These are phyloP conservation scores for Bombus superbus DNA, from an alignment of 1,140 invertebrate species.

Conservation along the genomic window DNA sequence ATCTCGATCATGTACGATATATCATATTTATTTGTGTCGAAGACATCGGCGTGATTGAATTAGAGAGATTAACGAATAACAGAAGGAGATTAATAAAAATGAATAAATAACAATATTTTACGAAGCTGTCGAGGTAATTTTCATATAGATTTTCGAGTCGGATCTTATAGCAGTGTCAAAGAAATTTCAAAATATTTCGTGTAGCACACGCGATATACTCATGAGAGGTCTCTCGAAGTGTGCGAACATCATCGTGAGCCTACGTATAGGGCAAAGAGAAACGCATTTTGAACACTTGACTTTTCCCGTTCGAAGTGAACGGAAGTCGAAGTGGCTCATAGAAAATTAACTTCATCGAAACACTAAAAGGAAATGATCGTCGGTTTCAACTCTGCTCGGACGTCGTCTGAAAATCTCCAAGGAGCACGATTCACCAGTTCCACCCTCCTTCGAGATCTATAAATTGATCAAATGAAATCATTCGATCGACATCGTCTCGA, in stretches of 20 bases:
- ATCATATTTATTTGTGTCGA: not conserved
- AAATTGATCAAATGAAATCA: constrained; percentile 38
- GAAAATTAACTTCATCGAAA: constrained; percentile 31
- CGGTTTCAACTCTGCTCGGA: not conserved
- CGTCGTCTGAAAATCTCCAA: not conserved
- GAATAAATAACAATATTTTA: too few relatives aligned
- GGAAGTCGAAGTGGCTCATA: not conserved
- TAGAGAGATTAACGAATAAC: not conserved
- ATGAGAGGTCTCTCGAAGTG: too few relatives aligned
- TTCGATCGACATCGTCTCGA: constrained; percentile 10
- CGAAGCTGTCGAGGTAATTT: too few relatives aligned
- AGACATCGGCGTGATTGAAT: not conserved
- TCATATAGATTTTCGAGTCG: too few relatives aligned
- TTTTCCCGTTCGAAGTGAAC: too few relatives aligned
- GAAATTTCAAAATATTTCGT: too few relatives aligned
- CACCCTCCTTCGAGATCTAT: not conserved
- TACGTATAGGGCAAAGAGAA: not conserved
- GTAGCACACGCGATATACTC: too few relatives aligned
- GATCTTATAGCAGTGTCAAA: too few relatives aligned
- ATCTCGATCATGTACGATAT: not conserved
- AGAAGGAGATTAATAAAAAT: too few relatives aligned
- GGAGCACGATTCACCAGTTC: not conserved
- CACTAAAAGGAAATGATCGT: constrained; percentile 23
- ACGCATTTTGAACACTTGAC: not conserved
- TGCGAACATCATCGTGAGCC: too few relatives aligned